phyloP scores from a whole-genome alignment of 2,797 vertebrate species.

The Psittacula echo region DNA sequence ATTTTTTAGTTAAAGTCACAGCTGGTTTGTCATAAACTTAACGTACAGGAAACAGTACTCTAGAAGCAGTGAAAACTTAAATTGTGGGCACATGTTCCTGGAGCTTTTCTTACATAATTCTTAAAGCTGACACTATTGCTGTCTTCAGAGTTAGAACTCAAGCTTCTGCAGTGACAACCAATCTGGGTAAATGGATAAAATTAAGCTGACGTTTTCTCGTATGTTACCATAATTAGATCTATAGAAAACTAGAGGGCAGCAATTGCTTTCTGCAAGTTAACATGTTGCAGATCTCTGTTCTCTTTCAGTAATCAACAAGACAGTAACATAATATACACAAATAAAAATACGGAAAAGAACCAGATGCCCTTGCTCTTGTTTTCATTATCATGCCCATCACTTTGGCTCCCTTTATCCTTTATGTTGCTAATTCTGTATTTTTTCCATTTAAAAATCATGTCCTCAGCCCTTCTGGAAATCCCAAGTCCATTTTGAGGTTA shows the following conservation, averaged over 20 bases:
- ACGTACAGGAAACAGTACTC: neutral
- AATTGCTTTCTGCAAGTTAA: neutral
- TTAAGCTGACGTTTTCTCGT: neutral
- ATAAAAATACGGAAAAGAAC: neutral
- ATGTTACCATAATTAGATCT: neutral
- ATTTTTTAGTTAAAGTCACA: neutral
- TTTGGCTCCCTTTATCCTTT: neutral
- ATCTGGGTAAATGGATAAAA: neutral
- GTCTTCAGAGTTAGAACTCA: neutral
- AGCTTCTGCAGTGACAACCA: neutral
- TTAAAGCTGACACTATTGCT: neutral
- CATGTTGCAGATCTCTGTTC: neutral
- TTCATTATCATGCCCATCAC: neutral
- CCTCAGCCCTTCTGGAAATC: neutral
- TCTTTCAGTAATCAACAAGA: neutral
- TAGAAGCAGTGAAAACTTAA: neutral
- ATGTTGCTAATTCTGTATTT: neutral
- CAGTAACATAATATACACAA: neutral
- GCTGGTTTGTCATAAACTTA: neutral
- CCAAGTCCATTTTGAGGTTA: neutral
- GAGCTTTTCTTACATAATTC: neutral
- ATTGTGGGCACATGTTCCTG: neutral
- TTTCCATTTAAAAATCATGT: neutral
- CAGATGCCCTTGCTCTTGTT: neutral
- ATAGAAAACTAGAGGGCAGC: neutral